Base-by-base conservation (phyloP, 1,140 invertebrate species). In the Halyomorpha halys region DNA sequence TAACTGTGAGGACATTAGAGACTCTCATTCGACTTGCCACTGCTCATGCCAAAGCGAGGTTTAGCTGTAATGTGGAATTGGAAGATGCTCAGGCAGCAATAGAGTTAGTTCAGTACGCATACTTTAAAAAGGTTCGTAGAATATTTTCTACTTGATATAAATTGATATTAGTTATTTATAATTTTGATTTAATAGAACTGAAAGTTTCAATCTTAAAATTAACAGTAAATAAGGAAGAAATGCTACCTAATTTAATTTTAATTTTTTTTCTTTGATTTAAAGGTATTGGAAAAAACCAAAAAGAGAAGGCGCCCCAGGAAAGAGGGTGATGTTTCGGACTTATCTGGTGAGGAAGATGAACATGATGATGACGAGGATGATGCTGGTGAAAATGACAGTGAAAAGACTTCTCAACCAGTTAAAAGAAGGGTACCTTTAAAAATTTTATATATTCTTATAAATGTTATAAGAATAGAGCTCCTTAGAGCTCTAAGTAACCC, bases 11-110 rank as follows among this genome's bases (percentile, higher is more conserved):
- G 75, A 90, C 92, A 0, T 75, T 99, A 68, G 97, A 99, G 81
- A 99, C 97, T 0, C 77, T 99, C 68, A 99, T 99, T 74, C 94
- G 97, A 75, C 77, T 99, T 62, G 81, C 96, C 0, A 99, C 96
- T 0, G 96, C 97, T n/a, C 95, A 98, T 80, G 97, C 97, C 6
- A 97, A 97, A 74, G 87, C 90, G 25, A 80, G 97, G 45, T 80
- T 99, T 63, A 93, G 91, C 34, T 89, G 87, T 68, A 83, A 79
- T 16, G 86, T 99, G 2, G 85, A 86, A 14, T 76, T 80, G 0
- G 81, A 87, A 27, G 97, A 99, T 79, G 95, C 96, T 0, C 77
- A 87, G 63, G 84, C 87, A 44, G 96, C 97, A 18, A 96, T 98
- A 68, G 90, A 98, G 71, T 77, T 99, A 0, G 86, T 99, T n/a